Evolutionary conservation across 2,797 vertebrate genomes (phyloP).

Genomic region (Chaetophractus vellerosus): DNA sequence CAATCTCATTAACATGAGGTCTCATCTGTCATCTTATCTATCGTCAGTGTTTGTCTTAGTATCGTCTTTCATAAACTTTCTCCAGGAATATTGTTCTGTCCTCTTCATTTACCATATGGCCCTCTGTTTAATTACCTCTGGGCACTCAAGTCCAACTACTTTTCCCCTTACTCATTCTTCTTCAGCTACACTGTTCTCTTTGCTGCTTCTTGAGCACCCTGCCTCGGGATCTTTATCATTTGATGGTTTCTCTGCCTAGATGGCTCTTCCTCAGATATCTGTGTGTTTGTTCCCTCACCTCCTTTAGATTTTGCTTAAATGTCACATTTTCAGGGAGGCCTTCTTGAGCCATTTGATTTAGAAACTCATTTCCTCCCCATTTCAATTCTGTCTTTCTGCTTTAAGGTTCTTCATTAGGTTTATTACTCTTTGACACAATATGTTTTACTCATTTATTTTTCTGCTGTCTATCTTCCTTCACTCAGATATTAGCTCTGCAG

Average conservation of each 20-base stretch:
- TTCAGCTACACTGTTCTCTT: not conserved
- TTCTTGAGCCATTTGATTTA: not conserved
- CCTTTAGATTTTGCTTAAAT: not conserved
- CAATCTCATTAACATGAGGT: not conserved
- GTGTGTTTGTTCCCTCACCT: not conserved
- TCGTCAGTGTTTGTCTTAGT: not conserved
- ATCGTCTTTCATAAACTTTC: conserved; percentile 8
- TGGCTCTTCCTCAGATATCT: not conserved
- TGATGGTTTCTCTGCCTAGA: not conserved
- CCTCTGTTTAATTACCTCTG: not conserved
- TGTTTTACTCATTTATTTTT: not conserved
- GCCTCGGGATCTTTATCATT: not conserved
- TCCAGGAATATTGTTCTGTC: conserved; percentile 4
- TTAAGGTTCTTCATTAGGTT: not conserved
- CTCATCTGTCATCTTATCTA: not conserved
- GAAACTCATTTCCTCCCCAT: not conserved
- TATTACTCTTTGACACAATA: not conserved
- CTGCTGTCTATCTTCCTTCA: not conserved
- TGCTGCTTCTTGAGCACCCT: not conserved
- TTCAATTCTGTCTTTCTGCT: not conserved
- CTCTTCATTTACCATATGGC: not conserved
- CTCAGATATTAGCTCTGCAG: not conserved
- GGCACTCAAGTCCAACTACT: not conserved
- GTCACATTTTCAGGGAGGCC: not conserved
- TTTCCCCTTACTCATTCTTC: not conserved